Conservation (phyloP, 1,140 invertebrate species). For the Meloidogyne chitwoodi region DNA sequence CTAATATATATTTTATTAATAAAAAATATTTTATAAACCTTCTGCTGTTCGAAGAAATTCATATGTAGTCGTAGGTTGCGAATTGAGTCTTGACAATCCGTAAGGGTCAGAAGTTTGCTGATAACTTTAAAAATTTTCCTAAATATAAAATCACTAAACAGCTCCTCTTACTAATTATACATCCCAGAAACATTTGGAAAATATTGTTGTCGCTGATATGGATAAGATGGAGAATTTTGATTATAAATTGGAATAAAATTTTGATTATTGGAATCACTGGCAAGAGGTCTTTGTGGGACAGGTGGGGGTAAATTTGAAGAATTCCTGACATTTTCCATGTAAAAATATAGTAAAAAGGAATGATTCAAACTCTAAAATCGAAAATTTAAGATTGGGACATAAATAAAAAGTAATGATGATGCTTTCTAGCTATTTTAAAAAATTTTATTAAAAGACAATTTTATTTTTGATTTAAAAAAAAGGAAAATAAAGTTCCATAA, state of each 20-base stretch:
- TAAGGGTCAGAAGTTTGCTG: not conserved
- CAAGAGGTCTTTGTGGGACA: not conserved
- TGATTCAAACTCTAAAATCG: not conserved
- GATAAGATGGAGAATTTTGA: not conserved
- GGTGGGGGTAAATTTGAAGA: not conserved
- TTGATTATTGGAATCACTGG: not conserved
- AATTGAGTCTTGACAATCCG: not conserved
- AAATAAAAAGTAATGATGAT: not conserved
- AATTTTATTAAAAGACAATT: too few relatives aligned
- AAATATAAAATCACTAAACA: not conserved
- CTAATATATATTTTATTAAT: conserved; percentile 68
- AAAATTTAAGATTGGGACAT: too few relatives aligned
- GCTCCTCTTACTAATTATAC: not conserved
- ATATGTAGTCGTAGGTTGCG: not conserved
- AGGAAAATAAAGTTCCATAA: too few relatives aligned
- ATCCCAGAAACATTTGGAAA: not conserved
- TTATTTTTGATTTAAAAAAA: too few relatives aligned
- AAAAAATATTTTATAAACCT: conserved; percentile 55
- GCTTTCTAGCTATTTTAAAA: too few relatives aligned
- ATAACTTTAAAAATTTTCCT: not conserved
- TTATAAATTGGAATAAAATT: not conserved
- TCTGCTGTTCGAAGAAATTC: not conserved
- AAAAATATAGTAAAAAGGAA: not conserved
- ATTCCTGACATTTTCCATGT: not conserved
- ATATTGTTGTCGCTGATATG: not conserved